phyloP scores from a whole-genome alignment of 2,888 invertebrate species.

The Belgica antarctica region DNA sequence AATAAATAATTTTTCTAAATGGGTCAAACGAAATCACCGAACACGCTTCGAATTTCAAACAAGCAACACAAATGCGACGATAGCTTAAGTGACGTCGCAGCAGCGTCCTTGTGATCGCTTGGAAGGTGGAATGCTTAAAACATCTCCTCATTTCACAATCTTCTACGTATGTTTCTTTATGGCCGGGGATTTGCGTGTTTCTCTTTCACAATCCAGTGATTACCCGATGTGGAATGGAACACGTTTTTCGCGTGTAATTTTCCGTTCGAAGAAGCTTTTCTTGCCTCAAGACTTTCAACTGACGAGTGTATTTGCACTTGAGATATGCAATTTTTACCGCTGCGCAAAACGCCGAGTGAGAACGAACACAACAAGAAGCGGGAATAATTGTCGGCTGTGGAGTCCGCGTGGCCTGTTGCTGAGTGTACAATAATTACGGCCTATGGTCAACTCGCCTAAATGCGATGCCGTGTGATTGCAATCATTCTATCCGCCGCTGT shows the following conservation, averaged over 20 bases:
- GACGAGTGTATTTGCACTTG: constrained; percentile 5
- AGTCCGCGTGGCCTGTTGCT: not conserved
- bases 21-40: constrained; percentile 38
- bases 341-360: too few species aligned
- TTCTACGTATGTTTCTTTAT: too few species aligned
- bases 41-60: too few species aligned
- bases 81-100: not conserved
- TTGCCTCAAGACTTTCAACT: not conserved
- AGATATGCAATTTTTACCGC: not conserved
- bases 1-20: constrained; percentile 15
- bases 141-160: too few species aligned
- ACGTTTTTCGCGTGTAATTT: constrained; percentile 1
- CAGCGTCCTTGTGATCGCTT: constrained; percentile 19
- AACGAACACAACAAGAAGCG: too few species aligned
- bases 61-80: not conserved
- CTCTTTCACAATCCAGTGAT: constrained; percentile 2
- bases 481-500: too few species aligned
- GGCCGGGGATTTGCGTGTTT: not conserved
- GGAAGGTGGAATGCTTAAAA: too few species aligned
- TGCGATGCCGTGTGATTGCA: not conserved
- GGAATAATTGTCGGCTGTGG: not conserved
- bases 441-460: not conserved
- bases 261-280: not conserved
- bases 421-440: constrained; percentile 6
- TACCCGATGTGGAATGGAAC: not conserved